Base-by-base conservation (phyloP, 2,888 invertebrate species). In the Onthophagus sagittarius region DNA sequence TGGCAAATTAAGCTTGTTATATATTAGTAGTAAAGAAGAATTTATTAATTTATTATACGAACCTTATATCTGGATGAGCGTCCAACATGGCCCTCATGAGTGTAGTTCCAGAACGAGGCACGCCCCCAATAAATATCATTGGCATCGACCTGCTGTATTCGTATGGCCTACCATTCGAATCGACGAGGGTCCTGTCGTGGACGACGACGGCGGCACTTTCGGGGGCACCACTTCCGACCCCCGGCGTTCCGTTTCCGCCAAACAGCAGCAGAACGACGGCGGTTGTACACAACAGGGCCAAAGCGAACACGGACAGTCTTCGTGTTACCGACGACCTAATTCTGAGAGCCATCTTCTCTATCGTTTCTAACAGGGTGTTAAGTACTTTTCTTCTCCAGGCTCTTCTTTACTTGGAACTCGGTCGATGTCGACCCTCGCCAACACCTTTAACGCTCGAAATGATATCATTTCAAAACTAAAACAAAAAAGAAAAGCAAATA, bases 1-100 rank as follows among this genome's bases (percentile, higher is more conserved):
- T 11, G 39, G 39, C 1, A 53, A 53, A 53, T 53, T 23, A 23
- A 3, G 23, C 23, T 2, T 23, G 3, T 23, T 23, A 23, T 23
- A 23, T n/a, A n/a, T n/a, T n/a, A n/a, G n/a, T n/a, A n/a, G n/a
- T n/a, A n/a, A n/a, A n/a, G n/a, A n/a, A n/a, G n/a, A n/a, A n/a
- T n/a, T n/a, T n/a, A n/a, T n/a, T n/a, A n/a, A n/a, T n/a, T n/a
- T 64, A 15, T 64, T 23, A 15, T 5, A 70, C 71, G 84, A 83
- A 92, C 92, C 97, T 92, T 82, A 99, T 94, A 83, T 95, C 95
- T 13, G 97, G 96, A 89, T 99, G 98, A 77, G 98, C 98, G 87
- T 99, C 99, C 81, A 99, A 88, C 96, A 99, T 97, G 77, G 97
- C 98, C 81, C 99, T 90, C 94, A 98, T 96, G 79, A 99, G 89